Conservation (phyloP, 2,113 vertebrate genomes). For the Tonatia bakeri region DNA sequence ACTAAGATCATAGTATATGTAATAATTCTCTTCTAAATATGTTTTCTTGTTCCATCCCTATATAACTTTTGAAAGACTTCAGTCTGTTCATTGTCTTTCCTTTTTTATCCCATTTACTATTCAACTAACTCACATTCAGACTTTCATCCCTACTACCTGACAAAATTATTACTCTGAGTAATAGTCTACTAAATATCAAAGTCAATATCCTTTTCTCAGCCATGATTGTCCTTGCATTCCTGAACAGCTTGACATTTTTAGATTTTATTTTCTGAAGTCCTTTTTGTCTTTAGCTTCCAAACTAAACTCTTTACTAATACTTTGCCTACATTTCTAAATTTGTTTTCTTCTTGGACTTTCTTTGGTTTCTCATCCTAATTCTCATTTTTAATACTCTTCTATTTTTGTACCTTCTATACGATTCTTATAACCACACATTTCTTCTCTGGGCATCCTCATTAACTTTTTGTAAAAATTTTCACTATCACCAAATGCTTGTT, state of each 20-base stretch:
- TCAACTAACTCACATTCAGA: not conserved
- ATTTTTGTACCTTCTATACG: fast-evolving
- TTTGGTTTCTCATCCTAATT: not conserved
- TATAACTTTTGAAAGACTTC: not conserved
- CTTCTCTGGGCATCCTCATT: not conserved
- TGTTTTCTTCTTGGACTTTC: not conserved
- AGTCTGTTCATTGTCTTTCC: not conserved
- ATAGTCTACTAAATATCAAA: not conserved
- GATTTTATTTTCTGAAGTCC: not conserved
- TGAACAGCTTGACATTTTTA: not conserved
- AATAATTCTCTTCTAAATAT: not conserved
- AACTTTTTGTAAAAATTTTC: not conserved
- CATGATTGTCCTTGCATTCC: not conserved
- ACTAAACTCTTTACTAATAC: not conserved
- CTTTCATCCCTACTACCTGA: not conserved
- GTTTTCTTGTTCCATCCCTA: not conserved
- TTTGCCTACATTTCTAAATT: not conserved
- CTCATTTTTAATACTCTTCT: not conserved
- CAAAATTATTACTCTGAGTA: not conserved
- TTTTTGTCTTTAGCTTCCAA: not conserved
- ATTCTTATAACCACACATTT: not conserved
- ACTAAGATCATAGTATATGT: not conserved
- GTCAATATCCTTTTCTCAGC: not conserved
- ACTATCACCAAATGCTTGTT: not conserved
- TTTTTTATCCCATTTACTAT: not conserved